Evolutionary conservation across 2,113 vertebrate species (phyloP), one percentile per base, ranked within the genome.

Genomic region (Nycticryphes semicollaris): DNA sequence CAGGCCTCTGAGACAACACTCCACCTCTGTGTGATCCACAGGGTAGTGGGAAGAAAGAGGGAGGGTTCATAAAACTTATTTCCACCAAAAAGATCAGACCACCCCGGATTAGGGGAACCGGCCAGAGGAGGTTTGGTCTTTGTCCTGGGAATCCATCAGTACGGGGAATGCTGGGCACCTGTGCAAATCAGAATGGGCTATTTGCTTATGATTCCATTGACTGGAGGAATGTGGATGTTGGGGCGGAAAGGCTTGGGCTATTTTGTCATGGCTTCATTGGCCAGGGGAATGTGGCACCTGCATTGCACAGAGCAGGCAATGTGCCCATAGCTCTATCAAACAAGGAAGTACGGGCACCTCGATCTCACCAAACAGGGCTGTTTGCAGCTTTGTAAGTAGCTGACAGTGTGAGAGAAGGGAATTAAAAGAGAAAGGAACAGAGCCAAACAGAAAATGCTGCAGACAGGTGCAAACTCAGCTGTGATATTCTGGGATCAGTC

Each of bases 281-380:
- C 91, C 89, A 81, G 92, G 80, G 94, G 95, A 96, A 97, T 94
- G 94, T 70, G 67, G 91, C 92, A 96, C 95, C 95, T 97, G 96
- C 84, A 48, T 56, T 84, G 87, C 82, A 74, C 54, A 90, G 89
- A 81, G 90, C 70, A 87, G 95, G 95, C 95, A 93, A 64, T 66
- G 68, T 95, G 93, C 96, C 96, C 91, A 83, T 22, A 91, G 87
- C 67, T 92, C 87, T 41, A 10, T 33, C 48, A 78, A 50, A 60
- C 81, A 81, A 56, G 85, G 86, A 95, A 63, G 70, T 33, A 12
- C 1, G 12, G 63, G 28, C 79, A 88, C 84, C 75, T 94, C 74
- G 48, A 72, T 57, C 79, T 67, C 83, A 85, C 57, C 70, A 86
- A 45, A 77, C 48, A 76, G 48, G 50, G 43, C 43, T 39, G 17